Base-by-base conservation (phyloP, 2,797 vertebrate species). In the Dromococcyx pavoninus region DNA sequence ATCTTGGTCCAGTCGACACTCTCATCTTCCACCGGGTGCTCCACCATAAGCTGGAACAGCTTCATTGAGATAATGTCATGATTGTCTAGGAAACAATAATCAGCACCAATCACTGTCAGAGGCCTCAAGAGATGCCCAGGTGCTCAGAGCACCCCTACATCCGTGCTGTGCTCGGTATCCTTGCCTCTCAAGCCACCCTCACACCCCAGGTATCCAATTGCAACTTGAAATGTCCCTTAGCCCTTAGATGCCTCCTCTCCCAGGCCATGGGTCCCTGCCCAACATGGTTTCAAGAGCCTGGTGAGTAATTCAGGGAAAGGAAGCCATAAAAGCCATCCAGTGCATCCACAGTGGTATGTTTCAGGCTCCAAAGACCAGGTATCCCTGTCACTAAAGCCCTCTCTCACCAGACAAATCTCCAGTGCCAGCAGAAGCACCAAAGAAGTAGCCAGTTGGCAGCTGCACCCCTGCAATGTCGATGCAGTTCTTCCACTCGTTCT, bases 1-100 rank as follows among this genome's bases (percentile, higher is more conserved):
- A 99, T 99, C 97, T 99, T 99, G 57, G 99, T 99, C 99, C 99
- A 99, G 97, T 99, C 99, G 60, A 99, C 97, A 9, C 97, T 98
- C 56, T 99, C 99, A 93, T 99, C 99, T 24, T 99, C 99, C 3
- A 98, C 93, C 0, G 98, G 98, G 95, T 99, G 99, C 67, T 99
- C 99, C 30, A 99, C 99, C 98, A 99, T 99, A 93, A 99, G 98
- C 97, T 99, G 99, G 97, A 99, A 99, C 37, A 99, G 97, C 98
- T 99, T 99, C 99, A 99, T 99, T 4, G 99, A 99, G 97, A 99
- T 99, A 88, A 99, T 98, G 96, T 99, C 99, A 2, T 99, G 99
- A 97, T 99, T 99, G 96, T 99, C 99, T 99, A 96, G 30, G 43
- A 95, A 95, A 54, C 51, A 94, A 61, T 46, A 86, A 21, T 6